phyloP scores from a whole-genome alignment of 2,888 invertebrate genomes.

The Microctonus hyperodae region DNA sequence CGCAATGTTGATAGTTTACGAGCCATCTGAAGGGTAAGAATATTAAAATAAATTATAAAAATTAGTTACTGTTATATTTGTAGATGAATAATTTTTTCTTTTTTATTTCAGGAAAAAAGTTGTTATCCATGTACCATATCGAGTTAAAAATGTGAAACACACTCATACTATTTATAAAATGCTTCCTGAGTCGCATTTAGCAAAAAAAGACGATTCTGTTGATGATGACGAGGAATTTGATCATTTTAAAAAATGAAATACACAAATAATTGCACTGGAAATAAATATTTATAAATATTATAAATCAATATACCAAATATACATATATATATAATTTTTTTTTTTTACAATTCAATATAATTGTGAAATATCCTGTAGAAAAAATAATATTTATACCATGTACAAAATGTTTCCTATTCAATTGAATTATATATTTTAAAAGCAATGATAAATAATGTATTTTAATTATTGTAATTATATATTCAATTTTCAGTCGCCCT shows the following conservation, averaged over 20 bases:
- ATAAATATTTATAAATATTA: not conserved
- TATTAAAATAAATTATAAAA: not conserved
- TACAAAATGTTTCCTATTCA: not conserved
- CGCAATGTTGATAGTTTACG: conserved; percentile 29
- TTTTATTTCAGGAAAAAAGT: conserved; percentile 69
- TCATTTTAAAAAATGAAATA: conserved; percentile 37
- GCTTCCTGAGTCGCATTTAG: conserved; percentile 64
- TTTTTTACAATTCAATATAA: not conserved
- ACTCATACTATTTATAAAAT: conserved; percentile 77
- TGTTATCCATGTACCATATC: conserved; percentile 73
- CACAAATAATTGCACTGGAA: not conserved
- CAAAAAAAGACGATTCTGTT: conserved; percentile 33
- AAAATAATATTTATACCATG: not conserved
- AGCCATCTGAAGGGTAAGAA: conserved; percentile 34
- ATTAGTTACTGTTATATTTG: too few relatives aligned
- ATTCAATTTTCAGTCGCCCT: too few relatives aligned
- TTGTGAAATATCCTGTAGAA: not conserved
- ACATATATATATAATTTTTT: too few relatives aligned
- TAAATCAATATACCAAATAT: too few relatives aligned
- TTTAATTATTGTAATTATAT: not conserved
- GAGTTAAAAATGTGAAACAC: conserved; percentile 74
- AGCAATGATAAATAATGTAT: not conserved
- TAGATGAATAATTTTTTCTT: conserved; percentile 12
- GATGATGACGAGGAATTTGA: conserved; percentile 37
- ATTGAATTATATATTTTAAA: not conserved